These are phyloP conservation scores for Zenarchopterus dispar DNA, from an alignment of 2,797 vertebrate species.

Conservation along the genomic window DNA sequence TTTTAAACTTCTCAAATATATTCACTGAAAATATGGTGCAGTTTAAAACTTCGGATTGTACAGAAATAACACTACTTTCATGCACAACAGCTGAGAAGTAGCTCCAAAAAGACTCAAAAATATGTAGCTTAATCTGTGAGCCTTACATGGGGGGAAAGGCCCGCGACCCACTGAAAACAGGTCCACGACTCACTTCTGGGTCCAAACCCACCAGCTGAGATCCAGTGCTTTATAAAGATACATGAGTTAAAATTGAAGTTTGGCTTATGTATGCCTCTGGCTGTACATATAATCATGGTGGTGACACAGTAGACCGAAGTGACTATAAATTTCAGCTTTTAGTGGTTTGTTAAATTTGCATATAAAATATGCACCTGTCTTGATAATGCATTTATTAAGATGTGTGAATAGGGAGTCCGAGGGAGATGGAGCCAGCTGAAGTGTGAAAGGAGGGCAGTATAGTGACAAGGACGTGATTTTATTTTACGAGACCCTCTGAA, in stretches of 20 bases:
- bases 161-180: too few species aligned
- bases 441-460: slow-evolving; percentile 27
- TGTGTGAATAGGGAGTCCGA: slow-evolving; percentile 14
- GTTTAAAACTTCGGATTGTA: too few species aligned
- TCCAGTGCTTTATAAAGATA: slow-evolving; percentile 1
- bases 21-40: too few species aligned
- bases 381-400: slow-evolving; percentile 13
- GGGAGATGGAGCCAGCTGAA: slow-evolving; percentile 10
- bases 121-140: too few species aligned
- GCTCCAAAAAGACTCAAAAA: too few species aligned
- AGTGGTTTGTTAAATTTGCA: neutral
- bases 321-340: neutral
- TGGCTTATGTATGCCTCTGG: neutral
- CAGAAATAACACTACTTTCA: too few species aligned
- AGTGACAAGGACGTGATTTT: slow-evolving; percentile 10
- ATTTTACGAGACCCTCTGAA: slow-evolving; percentile 11
- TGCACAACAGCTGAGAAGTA: too few species aligned
- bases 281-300: neutral
- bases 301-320: neutral
- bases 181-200: too few species aligned
- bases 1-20: too few species aligned
- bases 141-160: neutral
- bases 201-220: too few species aligned
- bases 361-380: too few species aligned
- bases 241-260: neutral